Evolutionary conservation across 2,888 invertebrate genomes (phyloP), one percentile per base, ranked within the genome.

Genomic region (Anthophora plumipes): DNA sequence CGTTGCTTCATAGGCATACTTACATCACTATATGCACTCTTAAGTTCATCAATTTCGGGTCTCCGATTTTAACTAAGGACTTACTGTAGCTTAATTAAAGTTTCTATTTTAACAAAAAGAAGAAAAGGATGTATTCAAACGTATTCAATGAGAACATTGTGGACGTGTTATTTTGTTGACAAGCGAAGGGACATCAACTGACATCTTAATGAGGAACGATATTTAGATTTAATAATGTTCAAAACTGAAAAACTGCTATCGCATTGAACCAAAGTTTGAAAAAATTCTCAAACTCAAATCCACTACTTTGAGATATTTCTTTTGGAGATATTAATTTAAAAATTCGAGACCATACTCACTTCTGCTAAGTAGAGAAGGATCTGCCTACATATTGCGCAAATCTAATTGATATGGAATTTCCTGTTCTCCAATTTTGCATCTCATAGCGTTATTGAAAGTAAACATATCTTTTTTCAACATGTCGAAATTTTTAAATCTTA

Each of bases 231-330:
- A 3, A 22, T 37, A 25, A 8, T 9, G 9, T 41, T 41, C 9
- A 9, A 41, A 41, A 55, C 7, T 11, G 31, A 55, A 55, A 55
- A 55, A 55, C 12, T 55, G 5, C 55, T 55, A 25, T 55, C 31
- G 11, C 14, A 31, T 25, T 31, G 31, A 55, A 12, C 55, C 22
- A 55, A 31, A 55, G 12, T 25, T 55, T 14, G 31, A 31, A 22
- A 12, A 55, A 55, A 31, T 55, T 55, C 25, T 55, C 17, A 55
- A 55, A 55, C 14, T 25, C 25, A 55, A 55, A 55, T 55, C 55
- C 22, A 55, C 31, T 25, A 22, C 12, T 55, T 55, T 31, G 25
- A 25, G 31, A 31, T 55, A 55, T 55, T 55, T 31, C 17, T 55
- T 25, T 11, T 11, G 22, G 0, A 12, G 9, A 25, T 14, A 25